Evolutionary conservation across 2,113 vertebrate species (phyloP).

Genomic region (Elephas maximus): DNA sequence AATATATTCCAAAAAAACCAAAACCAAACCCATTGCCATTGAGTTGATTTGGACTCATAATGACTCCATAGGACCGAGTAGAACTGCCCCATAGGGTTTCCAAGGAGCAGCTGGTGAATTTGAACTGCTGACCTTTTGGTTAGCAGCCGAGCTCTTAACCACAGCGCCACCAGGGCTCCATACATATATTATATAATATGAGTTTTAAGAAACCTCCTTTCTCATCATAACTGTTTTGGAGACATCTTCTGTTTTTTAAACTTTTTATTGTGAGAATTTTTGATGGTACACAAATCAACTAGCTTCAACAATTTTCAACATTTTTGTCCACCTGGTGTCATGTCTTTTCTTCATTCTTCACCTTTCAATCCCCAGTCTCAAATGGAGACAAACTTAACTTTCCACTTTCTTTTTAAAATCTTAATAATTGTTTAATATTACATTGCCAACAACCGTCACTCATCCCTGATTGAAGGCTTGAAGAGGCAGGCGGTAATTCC

Average conservation of each 20-base stretch:
- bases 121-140: too few relatives aligned
- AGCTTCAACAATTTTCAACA: not conserved
- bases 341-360: not conserved
- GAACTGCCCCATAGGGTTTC: too few relatives aligned
- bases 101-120: too few relatives aligned
- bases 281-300: not conserved
- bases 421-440: conserved; percentile 83
- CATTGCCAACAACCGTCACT: conserved; percentile 78
- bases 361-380: not conserved
- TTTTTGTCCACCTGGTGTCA: not conserved
- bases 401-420: conserved; percentile 74
- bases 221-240: not conserved
- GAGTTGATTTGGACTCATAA: too few relatives aligned
- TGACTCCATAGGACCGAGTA: too few relatives aligned
- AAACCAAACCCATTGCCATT: too few relatives aligned
- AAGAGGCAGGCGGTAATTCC: conserved; percentile 88
- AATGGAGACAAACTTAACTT: conserved; percentile 73
- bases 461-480: conserved; percentile 63
- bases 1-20: too few relatives aligned
- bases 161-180: too few relatives aligned
- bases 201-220: conserved; percentile 22
- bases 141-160: too few relatives aligned
- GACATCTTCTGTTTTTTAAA: not conserved
- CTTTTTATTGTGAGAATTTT: not conserved
- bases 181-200: too few relatives aligned